Evolutionary conservation across 2,888 invertebrate species (phyloP).

Genomic region (Ligdia adustata): DNA sequence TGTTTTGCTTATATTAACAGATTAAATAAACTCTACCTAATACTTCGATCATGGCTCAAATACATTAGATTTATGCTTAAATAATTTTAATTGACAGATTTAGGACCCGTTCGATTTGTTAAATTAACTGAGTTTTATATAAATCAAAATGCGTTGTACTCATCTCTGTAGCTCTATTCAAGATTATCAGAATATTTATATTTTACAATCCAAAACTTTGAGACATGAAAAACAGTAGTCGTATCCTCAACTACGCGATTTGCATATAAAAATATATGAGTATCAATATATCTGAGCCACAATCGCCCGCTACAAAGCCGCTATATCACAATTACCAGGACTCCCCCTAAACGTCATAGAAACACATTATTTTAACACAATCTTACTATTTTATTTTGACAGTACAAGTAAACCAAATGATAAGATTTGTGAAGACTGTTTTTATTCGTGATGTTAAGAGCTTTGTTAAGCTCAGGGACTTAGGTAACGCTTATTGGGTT

Average conservation of each 20-base stretch:
- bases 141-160: too few species aligned
- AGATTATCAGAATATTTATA: too few species aligned
- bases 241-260: too few species aligned
- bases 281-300: constrained; percentile 39
- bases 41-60: constrained; percentile 34
- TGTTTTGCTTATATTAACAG: too few species aligned
- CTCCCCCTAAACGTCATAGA: constrained; percentile 63
- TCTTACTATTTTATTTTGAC: constrained; percentile 13
- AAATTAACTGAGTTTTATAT: too few species aligned
- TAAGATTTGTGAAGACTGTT: background rate
- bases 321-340: constrained; percentile 50
- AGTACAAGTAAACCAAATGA: background rate
- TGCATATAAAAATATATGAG: too few species aligned
- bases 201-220: too few species aligned
- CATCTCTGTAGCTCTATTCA: too few species aligned
- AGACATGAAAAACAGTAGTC: too few species aligned
- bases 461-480: too few species aligned
- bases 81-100: constrained; percentile 38
- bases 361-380: constrained; percentile 41
- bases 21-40: constrained; percentile 34
- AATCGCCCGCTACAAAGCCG: constrained; percentile 36
- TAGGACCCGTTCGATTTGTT: too few species aligned
- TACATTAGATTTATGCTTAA: constrained; percentile 25
- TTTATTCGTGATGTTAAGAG: background rate
- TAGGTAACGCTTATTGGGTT: too few species aligned